A percentile compares a stretch with the other conserved stretches of the same genome.
Conservation (phyloP, 64 coral and sea anemone species). For the Montipora sp. region DNA sequence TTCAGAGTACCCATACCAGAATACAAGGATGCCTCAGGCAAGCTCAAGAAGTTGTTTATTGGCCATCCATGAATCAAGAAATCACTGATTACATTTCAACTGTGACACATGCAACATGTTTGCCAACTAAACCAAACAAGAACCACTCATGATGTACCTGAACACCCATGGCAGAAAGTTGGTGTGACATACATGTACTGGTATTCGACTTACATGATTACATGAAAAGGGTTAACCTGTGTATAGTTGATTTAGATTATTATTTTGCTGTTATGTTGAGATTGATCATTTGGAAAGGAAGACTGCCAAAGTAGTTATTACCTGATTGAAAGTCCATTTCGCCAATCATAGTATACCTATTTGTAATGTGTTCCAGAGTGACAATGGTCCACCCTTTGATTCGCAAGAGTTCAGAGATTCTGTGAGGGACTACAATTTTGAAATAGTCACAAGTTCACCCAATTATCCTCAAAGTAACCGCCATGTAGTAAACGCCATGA, state of each 20-base stretch:
- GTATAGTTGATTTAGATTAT: not conserved
- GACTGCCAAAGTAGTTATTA: slow-evolving; percentile 26
- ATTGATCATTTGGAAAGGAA: slow-evolving; percentile 4
- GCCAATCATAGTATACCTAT: slow-evolving; percentile 41
- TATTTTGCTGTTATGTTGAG: too few relatives aligned
- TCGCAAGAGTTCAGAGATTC: not conserved
- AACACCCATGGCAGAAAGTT: slow-evolving; percentile 13
- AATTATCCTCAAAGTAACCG: too few relatives aligned
- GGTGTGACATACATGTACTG: slow-evolving; percentile 1
- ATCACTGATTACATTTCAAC: not conserved
- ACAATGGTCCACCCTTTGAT: not conserved
- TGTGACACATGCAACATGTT: slow-evolving; percentile 27
- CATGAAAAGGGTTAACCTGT: slow-evolving; percentile 1
- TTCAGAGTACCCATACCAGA: not conserved
- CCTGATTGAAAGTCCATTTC: slow-evolving; percentile 42
- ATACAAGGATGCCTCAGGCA: slow-evolving; percentile 21
- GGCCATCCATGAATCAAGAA: too few relatives aligned
- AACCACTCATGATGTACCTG: slow-evolving; percentile 15
- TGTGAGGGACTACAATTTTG: not conserved
- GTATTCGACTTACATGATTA: slow-evolving; percentile 5
- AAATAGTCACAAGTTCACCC: slow-evolving; percentile 7
- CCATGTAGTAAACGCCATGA: too few relatives aligned
- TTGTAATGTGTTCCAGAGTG: slow-evolving; percentile 18
- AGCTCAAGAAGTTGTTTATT: not conserved
- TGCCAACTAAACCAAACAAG: not conserved